Base-by-base conservation (phyloP, 2,888 invertebrate species). In the Bibio marci region DNA sequence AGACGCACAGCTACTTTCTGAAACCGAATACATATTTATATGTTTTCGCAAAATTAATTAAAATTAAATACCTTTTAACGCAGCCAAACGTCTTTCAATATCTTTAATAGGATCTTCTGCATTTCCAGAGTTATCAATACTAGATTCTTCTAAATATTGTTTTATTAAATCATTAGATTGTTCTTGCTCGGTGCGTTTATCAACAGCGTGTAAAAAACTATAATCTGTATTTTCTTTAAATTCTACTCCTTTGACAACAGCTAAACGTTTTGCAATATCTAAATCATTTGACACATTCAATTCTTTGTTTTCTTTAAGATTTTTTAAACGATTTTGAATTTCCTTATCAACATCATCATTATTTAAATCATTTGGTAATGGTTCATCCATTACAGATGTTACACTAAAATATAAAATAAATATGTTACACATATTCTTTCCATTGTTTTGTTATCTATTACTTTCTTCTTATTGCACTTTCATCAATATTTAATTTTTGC, bases 121-220 rank as follows among this genome's bases (percentile, higher is more conserved):
- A 11, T 58, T 56, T n/a, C 64, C 60, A n/a, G 67, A 49, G 30
- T 66, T 64, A 45, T 73, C 70, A 7, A 67, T 57, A 48, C 69
- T 66, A 36, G 71, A 62, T 50, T 71, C 66, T 35, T 70, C 69
- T 22, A 59, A 45, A 42, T 59, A 61, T 41, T 62, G 75, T 38
- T 65, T 66, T 41, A 85, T 53, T n/a, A 85, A 61, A 49, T 78
- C 76, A 51, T 80, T 71, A 17, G 71, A 70, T 59, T 80, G 77
- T 48, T 83, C 71, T 52, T 78, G 70, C 49, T 79, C 76, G 12
- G 72, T 71, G 54, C 76, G 67, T 32, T 64, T 63, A 48, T 80
- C 77, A 13, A 65, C 64, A 28, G 62, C 52, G 36, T 64, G 55
- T 30, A 66, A 44, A 28, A 62, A 44, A 41, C 57, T 54, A 43